phyloP scores from a whole-genome alignment of 2,888 invertebrate species.

The Litoditis marina region DNA sequence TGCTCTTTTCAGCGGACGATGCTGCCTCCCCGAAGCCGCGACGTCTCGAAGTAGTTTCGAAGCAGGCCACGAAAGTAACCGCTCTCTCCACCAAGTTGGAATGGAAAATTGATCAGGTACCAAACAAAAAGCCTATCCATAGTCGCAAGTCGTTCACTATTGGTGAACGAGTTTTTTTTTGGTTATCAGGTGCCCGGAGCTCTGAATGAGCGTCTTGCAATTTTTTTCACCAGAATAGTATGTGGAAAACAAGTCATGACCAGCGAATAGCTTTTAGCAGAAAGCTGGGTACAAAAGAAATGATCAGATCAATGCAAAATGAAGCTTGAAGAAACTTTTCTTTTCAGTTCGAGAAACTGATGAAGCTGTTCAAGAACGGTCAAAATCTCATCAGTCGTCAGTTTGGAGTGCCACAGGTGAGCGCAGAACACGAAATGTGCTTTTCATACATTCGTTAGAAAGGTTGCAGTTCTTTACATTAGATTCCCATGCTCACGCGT shows the following conservation, averaged over 20 bases:
- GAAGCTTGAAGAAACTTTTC: too few species aligned
- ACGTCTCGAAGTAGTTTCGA: conserved; percentile 45
- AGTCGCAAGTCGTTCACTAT: not conserved
- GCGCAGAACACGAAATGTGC: too few species aligned
- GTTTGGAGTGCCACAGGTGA: conserved; percentile 47
- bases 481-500: too few species aligned
- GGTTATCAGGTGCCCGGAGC: too few species aligned
- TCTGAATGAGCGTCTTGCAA: too few species aligned
- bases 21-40: conserved; percentile 30
- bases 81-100: conserved; percentile 55
- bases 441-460: too few species aligned
- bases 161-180: conserved; percentile 5
- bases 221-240: too few species aligned
- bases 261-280: too few species aligned
- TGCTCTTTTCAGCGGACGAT: conserved; percentile 24
- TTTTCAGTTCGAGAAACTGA: conserved; percentile 56
- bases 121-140: not conserved
- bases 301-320: too few species aligned
- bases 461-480: too few species aligned
- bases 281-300: too few species aligned
- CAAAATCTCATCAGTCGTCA: conserved; percentile 51
- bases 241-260: too few species aligned
- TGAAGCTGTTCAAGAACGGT: conserved; percentile 56
- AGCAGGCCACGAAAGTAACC: conserved; percentile 51
- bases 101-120: conserved; percentile 58